Evolutionary conservation across 2,797 vertebrate genomes (phyloP).

Genomic region (Protonibea diacanthus): DNA sequence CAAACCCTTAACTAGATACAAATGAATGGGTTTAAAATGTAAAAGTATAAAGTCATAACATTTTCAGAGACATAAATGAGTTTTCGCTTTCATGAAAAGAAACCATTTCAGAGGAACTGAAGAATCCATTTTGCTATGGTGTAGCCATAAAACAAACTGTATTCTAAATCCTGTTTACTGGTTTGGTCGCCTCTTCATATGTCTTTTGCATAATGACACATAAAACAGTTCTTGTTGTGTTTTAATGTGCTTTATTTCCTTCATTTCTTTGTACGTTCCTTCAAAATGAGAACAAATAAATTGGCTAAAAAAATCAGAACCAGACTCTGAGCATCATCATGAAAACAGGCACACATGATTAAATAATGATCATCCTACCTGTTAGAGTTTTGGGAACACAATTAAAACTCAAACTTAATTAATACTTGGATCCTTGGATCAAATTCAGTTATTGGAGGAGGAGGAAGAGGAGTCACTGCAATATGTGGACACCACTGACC

Average conservation of each 20-base stretch:
- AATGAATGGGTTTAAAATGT: slow-evolving; percentile 19
- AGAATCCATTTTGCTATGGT: neutral
- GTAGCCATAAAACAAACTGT: neutral
- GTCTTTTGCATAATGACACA: too few relatives aligned
- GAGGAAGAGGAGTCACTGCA: neutral
- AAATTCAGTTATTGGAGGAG: neutral
- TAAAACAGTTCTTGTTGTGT: neutral
- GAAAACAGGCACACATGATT: neutral
- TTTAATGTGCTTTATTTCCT: neutral
- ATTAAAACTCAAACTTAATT: neutral
- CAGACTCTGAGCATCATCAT: neutral
- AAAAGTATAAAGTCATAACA: neutral
- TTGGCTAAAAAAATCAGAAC: neutral
- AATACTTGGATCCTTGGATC: too few relatives aligned
- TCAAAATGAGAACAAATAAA: neutral
- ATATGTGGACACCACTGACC: neutral
- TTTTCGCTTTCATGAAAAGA: slow-evolving; percentile 10
- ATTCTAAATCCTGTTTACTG: neutral
- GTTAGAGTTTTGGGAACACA: too few relatives aligned
- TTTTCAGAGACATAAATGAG: neutral
- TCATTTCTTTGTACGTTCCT: neutral
- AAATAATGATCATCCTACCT: neutral
- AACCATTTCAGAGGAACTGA: neutral
- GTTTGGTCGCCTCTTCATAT: neutral
- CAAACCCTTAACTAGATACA: slow-evolving; percentile 18